Percentiles rank a stretch among this genome's conserved stretches.
Conservation (phyloP, 2,797 vertebrate species). For the Champsocephalus esox region DNA sequence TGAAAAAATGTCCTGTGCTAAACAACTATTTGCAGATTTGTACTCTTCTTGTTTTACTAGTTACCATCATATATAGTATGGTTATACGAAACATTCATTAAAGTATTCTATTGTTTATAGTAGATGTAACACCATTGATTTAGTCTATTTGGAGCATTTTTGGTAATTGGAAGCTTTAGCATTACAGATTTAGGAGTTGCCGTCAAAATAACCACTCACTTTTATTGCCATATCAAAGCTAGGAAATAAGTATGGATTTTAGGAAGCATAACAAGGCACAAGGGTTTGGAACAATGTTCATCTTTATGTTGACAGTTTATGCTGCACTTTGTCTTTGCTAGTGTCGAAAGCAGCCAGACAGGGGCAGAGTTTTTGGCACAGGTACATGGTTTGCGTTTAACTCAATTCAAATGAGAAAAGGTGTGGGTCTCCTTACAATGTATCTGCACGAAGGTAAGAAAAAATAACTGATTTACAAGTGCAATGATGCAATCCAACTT, state of each 20-base stretch:
- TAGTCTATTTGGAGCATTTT: background rate
- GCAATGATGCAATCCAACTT: constrained; percentile 20
- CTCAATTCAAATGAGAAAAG: background rate
- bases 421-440: background rate
- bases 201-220: background rate
- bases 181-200: background rate
- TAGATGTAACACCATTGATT: background rate
- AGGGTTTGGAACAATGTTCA: constrained; percentile 1
- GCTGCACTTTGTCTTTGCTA: background rate
- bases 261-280: too few species aligned
- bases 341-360: background rate
- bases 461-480: constrained; percentile 23
- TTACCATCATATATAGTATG: too few species aligned
- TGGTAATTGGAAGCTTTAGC: background rate
- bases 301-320: constrained; percentile 16
- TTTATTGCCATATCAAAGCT: background rate
- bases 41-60: too few species aligned
- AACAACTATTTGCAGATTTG: too few species aligned
- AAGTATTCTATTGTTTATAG: background rate
- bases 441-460: constrained; percentile 1
- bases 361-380: background rate
- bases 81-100: background rate
- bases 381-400: constrained; percentile 14
- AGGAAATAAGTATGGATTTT: too few species aligned
- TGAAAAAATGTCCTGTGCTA: too few species aligned